Conservation (phyloP, 2,797 vertebrate species). For the Lepidocolaptes lacrymiger region DNA sequence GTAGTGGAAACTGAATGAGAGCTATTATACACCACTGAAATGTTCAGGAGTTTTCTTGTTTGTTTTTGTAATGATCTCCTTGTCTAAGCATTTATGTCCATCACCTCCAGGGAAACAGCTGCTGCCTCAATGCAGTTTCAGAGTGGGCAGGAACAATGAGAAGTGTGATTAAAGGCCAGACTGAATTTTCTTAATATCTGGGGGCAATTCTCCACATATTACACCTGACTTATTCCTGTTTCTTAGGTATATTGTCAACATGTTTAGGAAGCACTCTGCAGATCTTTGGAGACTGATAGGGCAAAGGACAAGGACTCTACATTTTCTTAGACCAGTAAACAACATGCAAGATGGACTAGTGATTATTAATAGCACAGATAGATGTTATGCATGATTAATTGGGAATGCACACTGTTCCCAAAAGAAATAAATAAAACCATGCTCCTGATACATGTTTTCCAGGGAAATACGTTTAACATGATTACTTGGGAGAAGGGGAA, state of each 20-base stretch:
- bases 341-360: not conserved
- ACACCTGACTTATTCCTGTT: not conserved
- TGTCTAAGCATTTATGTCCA: not conserved
- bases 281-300: not conserved
- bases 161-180: not conserved
- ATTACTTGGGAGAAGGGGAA: not conserved
- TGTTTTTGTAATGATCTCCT: not conserved
- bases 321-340: not conserved
- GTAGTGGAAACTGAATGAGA: not conserved
- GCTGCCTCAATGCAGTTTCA: not conserved
- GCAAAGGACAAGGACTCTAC: not conserved
- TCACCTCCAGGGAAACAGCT: rapidly evolving
- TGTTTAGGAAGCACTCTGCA: not conserved
- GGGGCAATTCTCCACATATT: not conserved
- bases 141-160: not conserved
- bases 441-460: not conserved
- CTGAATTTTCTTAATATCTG: not conserved
- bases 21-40: rapidly evolving
- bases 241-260: not conserved
- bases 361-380: not conserved
- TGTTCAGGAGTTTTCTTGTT: not conserved
- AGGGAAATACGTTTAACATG: not conserved
- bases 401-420: not conserved
- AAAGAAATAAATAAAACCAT: not conserved
- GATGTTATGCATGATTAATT: not conserved